Evolutionary conservation across 2,113 vertebrate genomes (phyloP).

Genomic region (Paralichthys olivaceus): DNA sequence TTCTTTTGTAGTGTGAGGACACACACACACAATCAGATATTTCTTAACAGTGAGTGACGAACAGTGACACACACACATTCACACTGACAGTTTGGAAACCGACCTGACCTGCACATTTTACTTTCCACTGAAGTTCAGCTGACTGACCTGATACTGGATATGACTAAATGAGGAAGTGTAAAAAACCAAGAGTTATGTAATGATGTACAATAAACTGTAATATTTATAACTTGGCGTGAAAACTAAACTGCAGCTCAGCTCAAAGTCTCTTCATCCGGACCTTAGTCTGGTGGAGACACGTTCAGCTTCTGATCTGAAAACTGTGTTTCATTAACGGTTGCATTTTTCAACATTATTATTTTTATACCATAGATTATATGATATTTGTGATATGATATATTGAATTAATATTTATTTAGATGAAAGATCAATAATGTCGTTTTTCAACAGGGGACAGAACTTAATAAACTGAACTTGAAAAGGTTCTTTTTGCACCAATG

Average conservation of each 20-base stretch:
- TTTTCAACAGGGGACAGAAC: no score
- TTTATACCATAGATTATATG: no score
- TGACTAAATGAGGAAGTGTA: background rate
- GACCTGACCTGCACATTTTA: background rate
- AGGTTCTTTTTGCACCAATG: no score
- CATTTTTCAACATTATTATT: background rate
- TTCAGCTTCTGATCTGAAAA: conserved; percentile 42
- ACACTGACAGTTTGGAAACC: background rate
- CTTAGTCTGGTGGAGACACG: conserved; percentile 41
- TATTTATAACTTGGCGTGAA: conserved; percentile 36
- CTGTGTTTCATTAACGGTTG: background rate
- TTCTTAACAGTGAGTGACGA: conserved; percentile 32
- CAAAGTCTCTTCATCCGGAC: conserved; percentile 68
- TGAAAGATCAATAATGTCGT: no score
- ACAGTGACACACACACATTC: conserved; percentile 1
- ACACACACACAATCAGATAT: conserved; percentile 20
- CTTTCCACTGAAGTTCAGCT: background rate
- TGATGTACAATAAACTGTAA: background rate
- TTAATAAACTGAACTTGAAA: no score
- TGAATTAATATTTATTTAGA: no score
- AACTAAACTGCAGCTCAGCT: conserved; percentile 63
- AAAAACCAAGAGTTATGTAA: background rate
- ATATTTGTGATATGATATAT: no score
- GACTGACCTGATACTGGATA: background rate
- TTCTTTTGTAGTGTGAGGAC: background rate